Evolutionary conservation across 2,888 invertebrate species (phyloP), one percentile per base, ranked within the genome.

Genomic region (Pterostichus madidus): DNA sequence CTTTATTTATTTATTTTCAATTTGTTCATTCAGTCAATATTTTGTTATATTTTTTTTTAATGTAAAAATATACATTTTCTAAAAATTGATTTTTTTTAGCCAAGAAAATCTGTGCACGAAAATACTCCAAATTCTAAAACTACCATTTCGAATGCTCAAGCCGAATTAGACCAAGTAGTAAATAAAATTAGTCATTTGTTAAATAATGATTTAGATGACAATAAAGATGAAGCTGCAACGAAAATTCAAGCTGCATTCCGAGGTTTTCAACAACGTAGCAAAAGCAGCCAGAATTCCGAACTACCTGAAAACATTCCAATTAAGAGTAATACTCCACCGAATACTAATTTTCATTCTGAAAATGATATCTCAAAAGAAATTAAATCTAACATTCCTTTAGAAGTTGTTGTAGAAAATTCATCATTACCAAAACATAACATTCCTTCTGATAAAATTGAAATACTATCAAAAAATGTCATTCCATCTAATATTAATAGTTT

Each of bases 231-330:
- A 75, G 86, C 86, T 17, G 86, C 86, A 11, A 83, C 73, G 76
- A 86, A 86, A 84, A 87, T 88, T 76, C 88, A 88, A 84, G 77
- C 86, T 13, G 85, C 80, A 71, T 88, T 85, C 84, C 84, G 85
- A 75, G 86, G 87, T 32, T 86, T 87, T 83, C 83, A 84, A 5
- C 86, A 87, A 83, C 82, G 86, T 17, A 85, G 17, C n/a, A 84
- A 78, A 52, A 83, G 53, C 85, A 85, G 39, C 53, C 81, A 81
- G 35, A 44, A 76, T 31, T 79, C 64, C 0, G n/a, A 10, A 68
- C 7, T 13, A 39, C 15, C 13, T n/a, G 73, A 44, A 49, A 13
- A 44, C 2, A 73, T 71, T 71, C 17, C 17, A 13, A 10, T 24
- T 13, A 24, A 73, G 5, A 73, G 15, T 44, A 44, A 73, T 17